Base-by-base conservation (phyloP, 2,113 vertebrate species). In the Sorex fumeus region DNA sequence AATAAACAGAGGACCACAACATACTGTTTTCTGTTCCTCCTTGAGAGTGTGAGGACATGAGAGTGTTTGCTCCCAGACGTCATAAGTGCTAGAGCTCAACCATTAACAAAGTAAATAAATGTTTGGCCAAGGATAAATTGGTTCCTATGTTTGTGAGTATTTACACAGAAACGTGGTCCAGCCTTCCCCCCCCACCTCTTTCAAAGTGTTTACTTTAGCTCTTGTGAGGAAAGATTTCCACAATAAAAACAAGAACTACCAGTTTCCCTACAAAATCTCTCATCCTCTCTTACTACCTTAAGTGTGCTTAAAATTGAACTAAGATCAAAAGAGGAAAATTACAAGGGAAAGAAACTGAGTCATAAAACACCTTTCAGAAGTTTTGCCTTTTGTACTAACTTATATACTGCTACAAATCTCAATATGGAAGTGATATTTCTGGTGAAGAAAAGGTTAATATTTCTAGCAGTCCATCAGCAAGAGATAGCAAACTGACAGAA, bases 211-310 rank as follows among this genome's bases (percentile, higher is more conserved):
- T 27, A 18, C 4, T 90, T 83, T 12, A 27, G 28, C 23, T 67
- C 62, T 69, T 40, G 1, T 25, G 60, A 66, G 67, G 72, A 53
- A 36, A 75, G 43, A 3, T 69, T 84, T 60, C 57, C 72, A 90
- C 92, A 72, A 75, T 62, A 64, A 81, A 90, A 85, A 70, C 47
- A 43, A 92, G 47, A 87, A 4, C 45, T 50, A 2, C 28, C 50
- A 40, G 19, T 32, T 80, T 85, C 85, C n/a, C 64, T 60, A 27
- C 64, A 67, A 60, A 60, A 60, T 23, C 21, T 60, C 57, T 60
- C 19, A 60, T 60, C 23, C 57, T 60, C 23, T 23, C 18, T 21
- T 19, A 21, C 57, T 60, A 23, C n/a, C 13, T 67, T 47, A 28
- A 79, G 40, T 74, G 32, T 19, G 47, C 77, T 57, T 79, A 7